These are phyloP conservation scores for Phataginus tricuspis DNA, from an alignment of 2,797 vertebrate species.

Conservation along the genomic window DNA sequence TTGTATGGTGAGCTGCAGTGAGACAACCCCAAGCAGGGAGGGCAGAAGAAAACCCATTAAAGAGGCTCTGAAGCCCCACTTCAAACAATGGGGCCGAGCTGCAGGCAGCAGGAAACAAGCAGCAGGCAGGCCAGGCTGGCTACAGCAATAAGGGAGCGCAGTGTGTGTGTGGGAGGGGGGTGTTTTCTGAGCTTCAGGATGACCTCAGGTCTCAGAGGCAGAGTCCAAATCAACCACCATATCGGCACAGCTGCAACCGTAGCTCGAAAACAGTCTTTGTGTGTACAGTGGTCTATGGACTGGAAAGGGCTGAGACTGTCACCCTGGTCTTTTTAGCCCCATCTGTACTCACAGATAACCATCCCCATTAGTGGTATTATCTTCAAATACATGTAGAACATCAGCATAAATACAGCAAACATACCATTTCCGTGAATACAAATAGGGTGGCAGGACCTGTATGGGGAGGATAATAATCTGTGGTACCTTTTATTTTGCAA, in stretches of 20 bases:
- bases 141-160: conserved; percentile 56
- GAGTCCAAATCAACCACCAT: conserved; percentile 60
- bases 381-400: conserved; percentile 60
- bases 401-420: conserved; percentile 72
- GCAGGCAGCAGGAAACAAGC: conserved; percentile 71
- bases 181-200: conserved; percentile 68
- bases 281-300: conserved; percentile 7
- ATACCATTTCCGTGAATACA: conserved; percentile 64
- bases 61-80: conserved; percentile 60
- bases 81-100: conserved; percentile 72
- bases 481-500: conserved; percentile 74
- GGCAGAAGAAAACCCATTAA: conserved; percentile 75
- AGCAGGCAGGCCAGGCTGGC: conserved; percentile 60
- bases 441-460: conserved; percentile 62
- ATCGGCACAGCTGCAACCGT: conserved; percentile 59
- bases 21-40: conserved; percentile 64
- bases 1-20: conserved; percentile 47
- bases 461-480: conserved; percentile 61
- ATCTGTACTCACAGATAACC: conserved; percentile 71
- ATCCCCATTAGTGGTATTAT: conserved; percentile 73
- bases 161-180: background rate
- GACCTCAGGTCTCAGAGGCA: conserved; percentile 59
- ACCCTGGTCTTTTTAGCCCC: conserved; percentile 53
- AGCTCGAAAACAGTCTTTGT: conserved; percentile 65
- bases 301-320: conserved; percentile 52